These are phyloP conservation scores for Cyclura pinguis DNA, from an alignment of 2,797 vertebrate species.

Conservation along the genomic window DNA sequence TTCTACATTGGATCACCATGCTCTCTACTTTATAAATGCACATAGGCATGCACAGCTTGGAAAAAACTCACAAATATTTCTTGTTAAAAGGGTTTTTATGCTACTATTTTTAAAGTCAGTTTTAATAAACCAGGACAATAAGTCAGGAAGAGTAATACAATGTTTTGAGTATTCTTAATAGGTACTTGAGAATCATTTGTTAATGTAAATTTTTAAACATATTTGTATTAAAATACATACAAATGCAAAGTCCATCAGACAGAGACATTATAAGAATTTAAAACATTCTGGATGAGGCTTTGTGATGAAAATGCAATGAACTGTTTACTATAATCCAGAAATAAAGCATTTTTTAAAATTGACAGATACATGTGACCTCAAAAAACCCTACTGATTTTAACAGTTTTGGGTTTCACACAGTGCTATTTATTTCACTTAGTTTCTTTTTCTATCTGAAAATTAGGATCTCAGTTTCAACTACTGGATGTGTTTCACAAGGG, in stretches of 20 bases:
- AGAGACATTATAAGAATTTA: neutral
- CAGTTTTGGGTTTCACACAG: neutral
- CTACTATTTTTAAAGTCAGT: slow-evolving; percentile 2
- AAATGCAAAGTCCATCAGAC: slow-evolving; percentile 24
- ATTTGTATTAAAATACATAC: slow-evolving; percentile 6
- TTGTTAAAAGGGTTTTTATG: slow-evolving; percentile 15
- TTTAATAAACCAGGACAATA: slow-evolving; percentile 20
- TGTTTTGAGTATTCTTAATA: slow-evolving; percentile 6
- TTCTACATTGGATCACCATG: neutral
- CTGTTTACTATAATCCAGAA: slow-evolving; percentile 8
- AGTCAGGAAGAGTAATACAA: neutral
- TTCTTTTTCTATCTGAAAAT: slow-evolving; percentile 5
- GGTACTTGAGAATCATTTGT: neutral
- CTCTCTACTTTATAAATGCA: neutral
- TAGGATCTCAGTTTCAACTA: slow-evolving; percentile 5
- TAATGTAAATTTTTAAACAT: slow-evolving; percentile 1
- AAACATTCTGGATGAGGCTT: neutral
- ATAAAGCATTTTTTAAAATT: neutral
- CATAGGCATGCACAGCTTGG: neutral
- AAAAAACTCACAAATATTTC: slow-evolving; percentile 9
- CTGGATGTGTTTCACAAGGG: neutral
- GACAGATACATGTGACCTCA: neutral
- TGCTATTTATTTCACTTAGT: slow-evolving; percentile 6
- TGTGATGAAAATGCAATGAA: neutral
- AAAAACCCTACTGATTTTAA: slow-evolving; percentile 13